These are phyloP conservation scores for Ectemnius cavifrons DNA, from an alignment of 2,888 invertebrate genomes.

Conservation along the genomic window DNA sequence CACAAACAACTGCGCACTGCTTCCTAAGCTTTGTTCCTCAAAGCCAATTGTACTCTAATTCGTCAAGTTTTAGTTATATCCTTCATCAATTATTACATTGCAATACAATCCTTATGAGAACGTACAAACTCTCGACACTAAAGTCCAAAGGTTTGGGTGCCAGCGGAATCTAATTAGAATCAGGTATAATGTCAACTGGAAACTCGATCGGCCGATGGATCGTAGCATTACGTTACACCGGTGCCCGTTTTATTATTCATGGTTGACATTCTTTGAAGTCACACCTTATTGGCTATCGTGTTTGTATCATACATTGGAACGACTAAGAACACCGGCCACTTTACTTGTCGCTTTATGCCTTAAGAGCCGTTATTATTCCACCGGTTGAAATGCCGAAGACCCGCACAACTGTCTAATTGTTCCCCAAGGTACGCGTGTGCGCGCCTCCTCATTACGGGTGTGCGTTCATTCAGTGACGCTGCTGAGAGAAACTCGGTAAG, in stretches of 20 bases:
- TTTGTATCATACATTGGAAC: neutral
- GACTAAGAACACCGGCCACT: neutral
- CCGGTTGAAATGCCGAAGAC: neutral
- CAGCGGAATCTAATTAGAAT: no score
- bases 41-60: no score
- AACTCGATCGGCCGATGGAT: no score
- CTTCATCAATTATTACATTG: no score
- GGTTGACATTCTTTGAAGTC: slow-evolving; percentile 23
- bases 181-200: no score
- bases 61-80: no score
- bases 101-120: no score
- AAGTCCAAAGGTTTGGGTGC: no score
- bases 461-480: neutral
- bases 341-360: neutral
- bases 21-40: neutral
- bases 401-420: neutral
- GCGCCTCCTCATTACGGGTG: neutral
- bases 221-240: neutral
- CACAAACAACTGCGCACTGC: neutral
- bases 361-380: neutral
- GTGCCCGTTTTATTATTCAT: slow-evolving; percentile 18
- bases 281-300: slow-evolving; percentile 17
- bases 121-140: no score
- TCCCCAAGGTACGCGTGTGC: neutral
- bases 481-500: neutral